A percentile compares a stretch with the other conserved stretches of the same genome.
Conservation (phyloP, 2,888 invertebrate genomes). For the Pristionchus fissidentatus region DNA sequence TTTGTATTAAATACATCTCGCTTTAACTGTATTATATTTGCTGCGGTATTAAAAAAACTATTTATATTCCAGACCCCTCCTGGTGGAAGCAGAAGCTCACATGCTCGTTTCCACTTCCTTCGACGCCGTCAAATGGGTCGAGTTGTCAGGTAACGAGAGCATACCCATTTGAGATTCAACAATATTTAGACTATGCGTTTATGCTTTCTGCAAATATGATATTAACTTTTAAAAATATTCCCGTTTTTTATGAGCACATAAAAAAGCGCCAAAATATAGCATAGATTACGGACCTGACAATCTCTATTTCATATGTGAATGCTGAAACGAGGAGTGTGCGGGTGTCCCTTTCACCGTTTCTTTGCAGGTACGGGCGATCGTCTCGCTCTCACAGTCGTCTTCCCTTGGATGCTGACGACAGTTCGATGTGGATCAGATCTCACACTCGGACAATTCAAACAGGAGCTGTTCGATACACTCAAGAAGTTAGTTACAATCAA, state of each 20-base stretch:
- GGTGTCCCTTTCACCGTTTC: not conserved
- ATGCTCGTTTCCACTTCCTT: constrained; percentile 13
- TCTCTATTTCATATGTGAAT: too few relatives aligned
- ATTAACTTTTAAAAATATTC: not conserved
- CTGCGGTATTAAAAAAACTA: not conserved
- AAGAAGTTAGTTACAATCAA: constrained; percentile 52
- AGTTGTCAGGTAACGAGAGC: constrained; percentile 27
- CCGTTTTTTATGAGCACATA: too few relatives aligned
- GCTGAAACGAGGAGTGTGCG: not conserved
- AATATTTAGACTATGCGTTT: not conserved
- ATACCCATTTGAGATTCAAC: not conserved
- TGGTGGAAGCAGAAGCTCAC: constrained; percentile 29
- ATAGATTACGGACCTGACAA: too few relatives aligned
- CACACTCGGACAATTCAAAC: constrained; percentile 61
- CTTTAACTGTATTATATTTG: not conserved
- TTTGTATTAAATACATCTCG: not conserved
- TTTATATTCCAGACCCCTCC: not conserved
- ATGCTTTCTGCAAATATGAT: not conserved
- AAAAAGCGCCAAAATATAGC: too few relatives aligned
- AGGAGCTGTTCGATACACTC: constrained; percentile 60
- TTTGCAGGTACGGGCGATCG: constrained; percentile 47
- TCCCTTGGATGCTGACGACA: constrained; percentile 63
- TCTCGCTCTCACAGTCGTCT: constrained; percentile 49
- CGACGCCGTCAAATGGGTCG: constrained; percentile 29
- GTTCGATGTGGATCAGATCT: constrained; percentile 56